Conservation (phyloP, 2,113 vertebrate species). For the Fulmarus glacialis region DNA sequence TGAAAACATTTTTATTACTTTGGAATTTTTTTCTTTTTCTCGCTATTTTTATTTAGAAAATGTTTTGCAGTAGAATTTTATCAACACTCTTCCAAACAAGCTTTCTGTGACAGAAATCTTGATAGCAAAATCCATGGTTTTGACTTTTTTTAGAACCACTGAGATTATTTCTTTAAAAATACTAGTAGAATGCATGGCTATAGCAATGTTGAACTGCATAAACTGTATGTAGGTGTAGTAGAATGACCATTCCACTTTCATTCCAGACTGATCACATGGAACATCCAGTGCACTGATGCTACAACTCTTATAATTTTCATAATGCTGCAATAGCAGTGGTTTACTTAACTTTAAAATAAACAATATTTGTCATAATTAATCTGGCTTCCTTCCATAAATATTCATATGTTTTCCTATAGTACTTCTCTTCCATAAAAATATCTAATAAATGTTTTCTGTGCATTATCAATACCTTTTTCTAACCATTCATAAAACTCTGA, state of each 20-base stretch:
- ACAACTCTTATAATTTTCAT: slow-evolving; percentile 25
- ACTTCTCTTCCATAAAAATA: slow-evolving; percentile 80
- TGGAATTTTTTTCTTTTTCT: slow-evolving; percentile 74
- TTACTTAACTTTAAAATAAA: slow-evolving; percentile 72
- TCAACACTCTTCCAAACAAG: slow-evolving; percentile 72
- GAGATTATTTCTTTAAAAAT: slow-evolving; percentile 62
- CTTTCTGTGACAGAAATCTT: slow-evolving; percentile 76
- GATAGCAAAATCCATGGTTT: slow-evolving; percentile 71
- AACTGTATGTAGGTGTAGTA: slow-evolving; percentile 16
- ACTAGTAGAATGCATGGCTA: slow-evolving; percentile 62
- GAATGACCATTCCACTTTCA: slow-evolving; percentile 42
- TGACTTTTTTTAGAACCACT: slow-evolving; percentile 68
- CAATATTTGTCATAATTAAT: slow-evolving; percentile 68
- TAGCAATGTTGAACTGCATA: slow-evolving; percentile 52
- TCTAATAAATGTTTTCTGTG: slow-evolving; percentile 79
- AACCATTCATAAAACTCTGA: slow-evolving; percentile 73
- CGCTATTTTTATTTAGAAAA: slow-evolving; percentile 72
- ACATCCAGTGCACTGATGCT: slow-evolving; percentile 30
- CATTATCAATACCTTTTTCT: slow-evolving; percentile 75
- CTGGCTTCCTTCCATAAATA: slow-evolving; percentile 78
- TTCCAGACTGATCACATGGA: slow-evolving; percentile 36
- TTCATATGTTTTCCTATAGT: slow-evolving; percentile 70
- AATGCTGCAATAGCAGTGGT: slow-evolving; percentile 35
- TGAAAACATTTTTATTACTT: slow-evolving; percentile 82
- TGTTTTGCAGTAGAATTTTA: slow-evolving; percentile 78